Conservation (phyloP, 2,113 vertebrate genomes). For the Mustelus asterias region DNA sequence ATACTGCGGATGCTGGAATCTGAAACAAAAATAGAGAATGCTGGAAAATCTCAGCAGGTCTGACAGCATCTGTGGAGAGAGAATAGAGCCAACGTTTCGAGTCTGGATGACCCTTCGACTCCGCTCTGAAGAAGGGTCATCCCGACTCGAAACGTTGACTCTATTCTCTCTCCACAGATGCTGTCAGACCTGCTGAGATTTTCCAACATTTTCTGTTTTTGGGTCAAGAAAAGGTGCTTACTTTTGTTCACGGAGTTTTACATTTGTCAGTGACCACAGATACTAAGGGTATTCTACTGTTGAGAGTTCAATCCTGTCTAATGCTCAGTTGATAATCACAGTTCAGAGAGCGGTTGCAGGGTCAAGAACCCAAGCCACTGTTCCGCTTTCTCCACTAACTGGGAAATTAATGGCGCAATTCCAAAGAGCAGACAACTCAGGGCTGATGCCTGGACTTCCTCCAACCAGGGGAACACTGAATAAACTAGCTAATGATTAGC, state of each 20-base stretch:
- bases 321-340: background rate
- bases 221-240: background rate
- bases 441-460: background rate
- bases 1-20: no score
- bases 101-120: no score
- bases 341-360: background rate
- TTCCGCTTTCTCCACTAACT: background rate
- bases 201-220: no score
- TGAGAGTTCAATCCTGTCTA: background rate
- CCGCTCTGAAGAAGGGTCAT: no score
- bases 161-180: no score
- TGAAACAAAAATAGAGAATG: no score
- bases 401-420: background rate
- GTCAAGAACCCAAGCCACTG: background rate
- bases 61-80: no score
- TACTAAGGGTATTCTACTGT: background rate
- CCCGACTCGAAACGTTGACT: no score
- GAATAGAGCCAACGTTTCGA: no score
- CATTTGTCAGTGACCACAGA: background rate
- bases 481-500: background rate
- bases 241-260: background rate
- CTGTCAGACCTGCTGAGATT: no score
- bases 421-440: background rate
- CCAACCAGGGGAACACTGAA: background rate
- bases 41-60: no score